Base-by-base conservation (phyloP, 2,888 invertebrate genomes). In the Rhagonycha fulva region DNA sequence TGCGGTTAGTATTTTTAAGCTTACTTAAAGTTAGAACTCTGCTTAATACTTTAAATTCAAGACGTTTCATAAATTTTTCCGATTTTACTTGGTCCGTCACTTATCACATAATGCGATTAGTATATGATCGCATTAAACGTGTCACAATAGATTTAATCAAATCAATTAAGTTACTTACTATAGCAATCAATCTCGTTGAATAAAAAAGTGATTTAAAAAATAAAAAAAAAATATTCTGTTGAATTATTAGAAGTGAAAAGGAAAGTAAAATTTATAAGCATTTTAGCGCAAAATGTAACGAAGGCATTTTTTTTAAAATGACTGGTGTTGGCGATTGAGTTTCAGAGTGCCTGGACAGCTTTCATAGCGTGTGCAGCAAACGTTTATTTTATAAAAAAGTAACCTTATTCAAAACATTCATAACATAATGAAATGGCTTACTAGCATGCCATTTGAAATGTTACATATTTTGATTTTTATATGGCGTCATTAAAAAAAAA, bases 341-440 rank as follows among this genome's bases (percentile, higher is more conserved):
- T 66, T 67, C 67, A 61, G 61, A 68, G 70, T 73, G 70, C 60
- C 68, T 32, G 66, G 47, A 28, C 62, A 72, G 30, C 60, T 76
- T 76, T 47, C 68, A 19, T 82, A 78, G 82, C 82, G 82, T 81
- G 82, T 75, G 76, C 75, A 23, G 73, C 75, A 78, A 76, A 80
- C 81, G 81, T 82, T 82, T 82, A 81, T 81, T 79, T 76, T 77
- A 73, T 75, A 79, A 80, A 82, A 81, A 81, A 82, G 79, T 80
- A 80, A 80, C 80, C 80, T 80, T 82, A 83, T 83, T 83, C 82
- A 83, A 83, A 83, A 81, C 82, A 81, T 82, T 84, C 82, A 83
- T 84, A 84, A 84, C 80, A 80, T 82, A 83, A 83, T 82, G 82
- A 83, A 83, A 83, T 82, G 81, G 81, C 82, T 81, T 78, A 81